Evolutionary conservation across 2,113 vertebrate genomes (phyloP), one percentile per base, ranked within the genome.

Genomic region (Speoplatyrhinus poulsoni): DNA sequence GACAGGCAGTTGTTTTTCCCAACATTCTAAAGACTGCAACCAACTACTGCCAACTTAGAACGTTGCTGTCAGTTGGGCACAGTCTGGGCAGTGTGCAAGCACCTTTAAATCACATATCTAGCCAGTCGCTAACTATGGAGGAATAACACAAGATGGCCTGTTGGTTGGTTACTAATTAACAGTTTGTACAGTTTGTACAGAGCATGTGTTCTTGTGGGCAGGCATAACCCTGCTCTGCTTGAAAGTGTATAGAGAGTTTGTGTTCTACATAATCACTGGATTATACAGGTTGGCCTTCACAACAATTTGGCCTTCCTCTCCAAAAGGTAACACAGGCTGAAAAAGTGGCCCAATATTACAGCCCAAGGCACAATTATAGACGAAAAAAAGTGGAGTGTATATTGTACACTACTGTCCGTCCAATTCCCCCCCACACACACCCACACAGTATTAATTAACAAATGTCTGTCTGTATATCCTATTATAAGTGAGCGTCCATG

Each of bases 321-420:
- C 60, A 0, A 56, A 68, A 67, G 57, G 58, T 60, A 69, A 73
- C 67, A 77, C 67, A 73, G 36, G 67, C 57, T 68, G 70, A 87
- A 77, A 75, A 84, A 56, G 67, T n/a, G 77, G 41, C 67, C 64
- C 60, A 65, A 82, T 79, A 80, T 77, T 73, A 80, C 47, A 71
- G 75, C 65, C 72, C 64, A 15, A 65, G 64, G 56, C 63, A 15
- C 76, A 69, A 79, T 56, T 46, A 64, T 73, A 67, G 77, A 65
- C 76, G 68, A 78, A 60, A 47, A 46, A 65, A 67, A 72, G 75
- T 15, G 56, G 53, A 70, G 62, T 49, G 36, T 15, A 32, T 64
- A 47, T 17, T 33, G 16, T 67, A 10, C 32, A 10, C 17, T 19
- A 56, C 54, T 17, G 54, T 19, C 19, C 9, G 15, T 16, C 17